These are phyloP conservation scores for Mechanitis messenoides DNA, from an alignment of 2,888 invertebrate genomes.

Conservation along the genomic window DNA sequence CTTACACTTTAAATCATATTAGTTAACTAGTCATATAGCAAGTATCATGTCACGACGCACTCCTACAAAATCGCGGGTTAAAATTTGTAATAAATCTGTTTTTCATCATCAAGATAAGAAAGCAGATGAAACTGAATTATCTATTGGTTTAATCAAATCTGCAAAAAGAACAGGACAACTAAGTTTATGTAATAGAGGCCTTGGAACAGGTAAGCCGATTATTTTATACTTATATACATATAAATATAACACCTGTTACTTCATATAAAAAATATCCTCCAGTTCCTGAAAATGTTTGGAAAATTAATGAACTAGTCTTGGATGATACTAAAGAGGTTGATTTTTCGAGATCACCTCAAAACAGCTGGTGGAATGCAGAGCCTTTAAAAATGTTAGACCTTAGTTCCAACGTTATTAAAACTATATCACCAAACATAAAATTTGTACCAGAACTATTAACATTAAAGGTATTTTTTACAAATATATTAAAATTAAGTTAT, in stretches of 20 bases:
- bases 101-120: slow-evolving; percentile 85
- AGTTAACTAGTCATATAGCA: background rate
- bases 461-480: slow-evolving; percentile 77
- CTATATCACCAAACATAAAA: slow-evolving; percentile 80
- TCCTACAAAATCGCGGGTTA: slow-evolving; percentile 55
- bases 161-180: slow-evolving; percentile 88
- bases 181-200: slow-evolving; percentile 84
- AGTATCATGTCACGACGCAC: slow-evolving; percentile 53
- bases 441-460: slow-evolving; percentile 81
- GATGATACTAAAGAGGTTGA: slow-evolving; percentile 79
- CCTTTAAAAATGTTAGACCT: slow-evolving; percentile 86
- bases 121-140: slow-evolving; percentile 81
- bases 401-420: slow-evolving; percentile 82
- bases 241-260: background rate
- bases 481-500: background rate
- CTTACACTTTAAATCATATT: background rate
- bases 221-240: background rate
- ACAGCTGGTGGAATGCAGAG: slow-evolving; percentile 90
- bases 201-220: slow-evolving; percentile 80
- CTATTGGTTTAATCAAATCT: slow-evolving; percentile 83
- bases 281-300: slow-evolving; percentile 86
- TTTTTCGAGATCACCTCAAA: slow-evolving; percentile 73
- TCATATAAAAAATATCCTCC: slow-evolving; percentile 18
- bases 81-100: slow-evolving; percentile 67
- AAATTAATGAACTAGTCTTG: slow-evolving; percentile 80